A percentile compares a stretch with the other conserved stretches of the same genome.
phyloP scores from a whole-genome alignment of 1,140 invertebrate genomes.

The Solen grandis region DNA sequence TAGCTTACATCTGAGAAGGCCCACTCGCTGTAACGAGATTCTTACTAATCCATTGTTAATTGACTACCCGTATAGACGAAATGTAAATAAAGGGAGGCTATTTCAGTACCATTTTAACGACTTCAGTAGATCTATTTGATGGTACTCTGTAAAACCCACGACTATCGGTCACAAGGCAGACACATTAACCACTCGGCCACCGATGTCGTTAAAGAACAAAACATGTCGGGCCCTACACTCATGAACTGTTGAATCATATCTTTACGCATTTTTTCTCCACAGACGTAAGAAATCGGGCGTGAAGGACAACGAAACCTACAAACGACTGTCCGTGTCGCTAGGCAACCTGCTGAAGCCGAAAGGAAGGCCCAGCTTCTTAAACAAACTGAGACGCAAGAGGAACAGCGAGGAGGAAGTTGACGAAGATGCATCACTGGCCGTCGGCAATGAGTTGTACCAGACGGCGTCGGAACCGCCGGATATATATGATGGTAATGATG shows the following conservation, averaged over 20 bases:
- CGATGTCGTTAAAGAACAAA: no score
- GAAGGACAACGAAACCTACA: not conserved
- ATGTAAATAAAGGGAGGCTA: no score
- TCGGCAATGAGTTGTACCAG: slow-evolving; percentile 28
- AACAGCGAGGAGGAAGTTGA: not conserved
- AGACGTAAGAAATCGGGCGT: not conserved
- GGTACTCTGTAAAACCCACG: no score
- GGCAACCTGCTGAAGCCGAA: slow-evolving; percentile 26
- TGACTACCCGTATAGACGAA: no score
- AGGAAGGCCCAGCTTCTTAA: slow-evolving; percentile 8
- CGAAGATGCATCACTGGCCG: not conserved
- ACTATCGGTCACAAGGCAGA: not conserved
- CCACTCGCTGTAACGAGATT: no score
- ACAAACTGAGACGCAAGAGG: slow-evolving; percentile 18
- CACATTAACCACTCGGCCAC: no score
- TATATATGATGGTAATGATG: not conserved
- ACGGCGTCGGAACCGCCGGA: slow-evolving; percentile 9
- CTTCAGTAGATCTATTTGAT: no score
- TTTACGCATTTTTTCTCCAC: not conserved
- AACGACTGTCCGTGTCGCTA: slow-evolving; percentile 32
- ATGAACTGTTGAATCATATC: not conserved
- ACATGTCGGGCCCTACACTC: no score
- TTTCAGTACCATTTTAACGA: no score
- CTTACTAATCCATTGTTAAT: no score
- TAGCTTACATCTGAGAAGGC: no score